Evolutionary conservation across 2,888 invertebrate genomes (phyloP).

Genomic region (Cephus nigrinus): DNA sequence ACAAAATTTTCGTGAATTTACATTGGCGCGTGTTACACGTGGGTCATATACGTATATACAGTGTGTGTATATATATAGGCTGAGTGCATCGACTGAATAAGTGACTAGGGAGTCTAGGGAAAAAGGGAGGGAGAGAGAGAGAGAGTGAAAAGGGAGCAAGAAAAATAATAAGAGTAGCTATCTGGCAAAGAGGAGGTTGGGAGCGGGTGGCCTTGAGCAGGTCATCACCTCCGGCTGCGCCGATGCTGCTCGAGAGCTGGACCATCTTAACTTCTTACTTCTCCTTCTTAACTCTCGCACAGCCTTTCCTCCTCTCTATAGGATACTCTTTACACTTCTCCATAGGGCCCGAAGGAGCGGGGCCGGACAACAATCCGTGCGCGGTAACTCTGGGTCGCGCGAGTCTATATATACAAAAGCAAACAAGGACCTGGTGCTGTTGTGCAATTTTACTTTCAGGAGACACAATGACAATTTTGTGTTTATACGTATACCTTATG

Average conservation of each 20-base stretch:
- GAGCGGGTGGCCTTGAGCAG: slow-evolving; percentile 66
- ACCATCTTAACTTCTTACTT: slow-evolving; percentile 54
- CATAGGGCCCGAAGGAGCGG: slow-evolving; percentile 27
- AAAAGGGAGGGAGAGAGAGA: slow-evolving; percentile 29
- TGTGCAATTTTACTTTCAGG: not conserved
- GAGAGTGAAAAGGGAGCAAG: slow-evolving; percentile 30
- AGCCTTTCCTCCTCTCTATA: not conserved
- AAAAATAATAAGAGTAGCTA: slow-evolving; percentile 44
- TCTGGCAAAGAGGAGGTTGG: slow-evolving; percentile 46
- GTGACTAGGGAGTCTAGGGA: slow-evolving; percentile 13
- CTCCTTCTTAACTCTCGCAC: slow-evolving; percentile 20
- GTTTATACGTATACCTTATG: too few species aligned
- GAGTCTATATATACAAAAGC: not conserved
- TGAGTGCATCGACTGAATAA: not conserved
- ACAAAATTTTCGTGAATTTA: slow-evolving; percentile 22
- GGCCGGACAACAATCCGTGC: slow-evolving; percentile 37
- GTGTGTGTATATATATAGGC: not conserved
- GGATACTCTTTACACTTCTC: slow-evolving; percentile 13
- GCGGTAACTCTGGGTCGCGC: slow-evolving; percentile 21
- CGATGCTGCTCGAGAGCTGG: slow-evolving; percentile 43
- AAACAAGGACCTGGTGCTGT: not conserved
- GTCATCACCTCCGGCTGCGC: slow-evolving; percentile 63
- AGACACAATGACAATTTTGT: too few species aligned
- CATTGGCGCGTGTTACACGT: slow-evolving; percentile 2
- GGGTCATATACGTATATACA: not conserved